Base-by-base conservation (phyloP, 2,888 invertebrate genomes). In the Lasioglossum figueresi region DNA sequence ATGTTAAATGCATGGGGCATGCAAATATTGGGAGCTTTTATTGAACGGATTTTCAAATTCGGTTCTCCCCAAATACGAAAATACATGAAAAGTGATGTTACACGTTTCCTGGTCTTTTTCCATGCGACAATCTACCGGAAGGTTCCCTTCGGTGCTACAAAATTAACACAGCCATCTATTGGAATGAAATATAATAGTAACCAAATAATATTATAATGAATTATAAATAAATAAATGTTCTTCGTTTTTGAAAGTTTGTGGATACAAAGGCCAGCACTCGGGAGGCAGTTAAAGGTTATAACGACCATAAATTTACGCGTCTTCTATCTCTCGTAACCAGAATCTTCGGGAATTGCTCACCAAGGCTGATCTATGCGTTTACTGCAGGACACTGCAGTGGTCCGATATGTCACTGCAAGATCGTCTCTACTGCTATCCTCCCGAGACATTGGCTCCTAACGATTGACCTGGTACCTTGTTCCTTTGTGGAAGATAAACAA, bases 361-460 rank as follows among this genome's bases (percentile, higher is more conserved):
- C 79, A 76, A 76, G 76, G 73, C 80, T 82, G 82, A 82, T 88
- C 80, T 88, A 88, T 78, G 82, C 83, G 80, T 89, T 85, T 82
- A 77, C 82, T 82, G 88, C 89, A 82, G 79, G 80, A 80, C 82
- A 82, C 89, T 89, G 89, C 88, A 85, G 89, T 86, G 80, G 78
- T 66, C 80, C 86, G 86, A 89, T 89, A 88, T 87, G 84, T 90
- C 84, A 87, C 84, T 73, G 83, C 82, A 80, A 89, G 84, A 90
- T 83, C 89, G 85, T 84, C 80, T 83, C 73, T 52, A 45, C 19
- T 75, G 72, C 73, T 78, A 86, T 89, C 68, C 88, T 88, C 85
- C 72, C 75, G 88, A 89, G 89, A 88, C 87, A 84, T 80, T 82
- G 89, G 85, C 76, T 72, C 82, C 85, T 23, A 80, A 82, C 88